Base-by-base conservation (phyloP, 2,888 invertebrate genomes). In the Drosophila gaucha region DNA sequence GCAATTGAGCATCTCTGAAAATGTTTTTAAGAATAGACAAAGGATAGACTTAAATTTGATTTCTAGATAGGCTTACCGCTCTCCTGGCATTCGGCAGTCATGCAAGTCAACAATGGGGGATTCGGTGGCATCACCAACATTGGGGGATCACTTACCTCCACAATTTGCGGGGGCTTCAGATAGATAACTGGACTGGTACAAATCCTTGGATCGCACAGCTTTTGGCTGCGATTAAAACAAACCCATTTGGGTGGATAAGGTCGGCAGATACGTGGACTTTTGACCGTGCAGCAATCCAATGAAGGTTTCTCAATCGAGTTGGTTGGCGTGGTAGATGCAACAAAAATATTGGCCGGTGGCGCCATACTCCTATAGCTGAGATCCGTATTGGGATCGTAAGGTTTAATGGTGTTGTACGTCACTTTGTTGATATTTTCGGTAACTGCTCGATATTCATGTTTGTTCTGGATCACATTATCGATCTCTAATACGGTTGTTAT, bases 111-210 rank as follows among this genome's bases (percentile, higher is more conserved):
- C 8, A 78, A 36, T 9, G 87, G 86, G 6, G 89, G 89, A 69
- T 83, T 83, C 1, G 89, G 90, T 1, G 89, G 90, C 87, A 89
- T 89, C 6, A 89, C 67, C 14, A 89, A 38, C 31, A 80, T 14
- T 3, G 70, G 74, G 0, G 71, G 74, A 9, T 78, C 47, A 6
- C 65, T 58, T 0, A 52, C 22, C 20, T 78, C 24, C 1, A 77
- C 75, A 2, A 78, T 39, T 26, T 71, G 47, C 1, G 86, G 80
- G 3, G 86, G 74, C 62, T 76, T 86, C 0, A 90, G 62, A 18
- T 84, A 89, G 12, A 89, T 67, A 0, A 73, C 18, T 0, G 77
- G 67, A 4, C 76, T 64, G 0, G 60, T 67, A 22, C 89, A 89
- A 12, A 90, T 54, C 3, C 67, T 51, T 0, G 70, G 28, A 59